Evolutionary conservation across 2,113 vertebrate genomes (phyloP).

Genomic region (Tychaedon coryphoeus): DNA sequence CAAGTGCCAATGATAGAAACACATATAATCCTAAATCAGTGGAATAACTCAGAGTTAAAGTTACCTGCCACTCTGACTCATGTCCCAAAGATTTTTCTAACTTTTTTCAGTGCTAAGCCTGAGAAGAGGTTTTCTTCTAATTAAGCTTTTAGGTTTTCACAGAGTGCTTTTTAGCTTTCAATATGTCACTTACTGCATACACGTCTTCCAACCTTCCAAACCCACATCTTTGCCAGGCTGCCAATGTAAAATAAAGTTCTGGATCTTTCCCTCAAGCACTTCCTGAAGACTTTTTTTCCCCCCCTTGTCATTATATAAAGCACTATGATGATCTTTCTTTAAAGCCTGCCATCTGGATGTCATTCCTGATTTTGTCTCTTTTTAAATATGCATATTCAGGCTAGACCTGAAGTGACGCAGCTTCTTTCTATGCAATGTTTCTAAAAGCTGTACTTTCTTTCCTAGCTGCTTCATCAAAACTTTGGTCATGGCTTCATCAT

Average conservation of each 20-base stretch:
- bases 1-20: neutral
- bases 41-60: neutral
- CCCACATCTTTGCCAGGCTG: slow-evolving; percentile 39
- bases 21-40: neutral
- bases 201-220: slow-evolving; percentile 19
- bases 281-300: neutral
- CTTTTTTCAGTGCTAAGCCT: neutral
- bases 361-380: slow-evolving; percentile 43
- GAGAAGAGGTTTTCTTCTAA: neutral
- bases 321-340: slow-evolving; percentile 11
- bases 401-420: slow-evolving; percentile 47
- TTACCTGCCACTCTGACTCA: neutral
- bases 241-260: slow-evolving; percentile 26
- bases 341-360: slow-evolving; percentile 56
- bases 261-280: slow-evolving; percentile 32
- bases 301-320: slow-evolving; percentile 12
- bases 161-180: neutral
- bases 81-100: neutral
- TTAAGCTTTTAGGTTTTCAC: neutral
- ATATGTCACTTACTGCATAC: neutral
- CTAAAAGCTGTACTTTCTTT: neutral
- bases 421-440: neutral
- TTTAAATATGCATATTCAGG: slow-evolving; percentile 22
- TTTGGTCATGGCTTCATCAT: neutral
- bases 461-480: neutral